Percentiles rank a stretch among this genome's conserved stretches.
phyloP scores from a whole-genome alignment of 1,140 invertebrate species.

The Trichogramma pretiosum region DNA sequence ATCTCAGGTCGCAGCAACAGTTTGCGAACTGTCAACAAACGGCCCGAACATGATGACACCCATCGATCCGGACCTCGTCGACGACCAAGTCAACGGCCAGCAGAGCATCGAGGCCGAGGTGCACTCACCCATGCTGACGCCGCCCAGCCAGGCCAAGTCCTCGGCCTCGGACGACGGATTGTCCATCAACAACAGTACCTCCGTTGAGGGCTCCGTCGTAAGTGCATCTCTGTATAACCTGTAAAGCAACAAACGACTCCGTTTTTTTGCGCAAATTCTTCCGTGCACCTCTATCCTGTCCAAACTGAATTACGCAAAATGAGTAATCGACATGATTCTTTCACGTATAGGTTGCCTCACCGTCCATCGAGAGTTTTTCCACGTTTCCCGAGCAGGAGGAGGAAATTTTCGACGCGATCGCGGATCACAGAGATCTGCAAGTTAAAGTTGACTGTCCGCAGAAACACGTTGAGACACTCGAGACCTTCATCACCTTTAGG shows the following conservation, averaged over 20 bases:
- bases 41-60: conserved; percentile 42
- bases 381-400: conserved; percentile 51
- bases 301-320: too few relatives aligned
- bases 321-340: background rate
- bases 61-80: conserved; percentile 28
- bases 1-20: conserved; percentile 18
- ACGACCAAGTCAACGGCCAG: conserved; percentile 28
- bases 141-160: conserved; percentile 29
- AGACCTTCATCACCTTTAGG: conserved; percentile 67
- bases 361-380: conserved; percentile 55
- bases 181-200: conserved; percentile 41
- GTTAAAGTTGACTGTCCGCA: conserved; percentile 70
- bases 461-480: conserved; percentile 65
- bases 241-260: too few relatives aligned
- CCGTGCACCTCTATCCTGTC: too few relatives aligned
- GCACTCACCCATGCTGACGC: conserved; percentile 29
- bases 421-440: conserved; percentile 54
- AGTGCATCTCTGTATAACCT: conserved; percentile 19
- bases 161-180: conserved; percentile 37
- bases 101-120: too few relatives aligned
- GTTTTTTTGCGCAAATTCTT: too few relatives aligned
- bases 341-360: conserved; percentile 45
- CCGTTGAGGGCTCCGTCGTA: conserved; percentile 43
- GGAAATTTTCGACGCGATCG: conserved; percentile 46
- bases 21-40: too few relatives aligned